Evolutionary conservation across 2,113 vertebrate genomes (phyloP).

Genomic region (Acrocephalus arundinaceus): DNA sequence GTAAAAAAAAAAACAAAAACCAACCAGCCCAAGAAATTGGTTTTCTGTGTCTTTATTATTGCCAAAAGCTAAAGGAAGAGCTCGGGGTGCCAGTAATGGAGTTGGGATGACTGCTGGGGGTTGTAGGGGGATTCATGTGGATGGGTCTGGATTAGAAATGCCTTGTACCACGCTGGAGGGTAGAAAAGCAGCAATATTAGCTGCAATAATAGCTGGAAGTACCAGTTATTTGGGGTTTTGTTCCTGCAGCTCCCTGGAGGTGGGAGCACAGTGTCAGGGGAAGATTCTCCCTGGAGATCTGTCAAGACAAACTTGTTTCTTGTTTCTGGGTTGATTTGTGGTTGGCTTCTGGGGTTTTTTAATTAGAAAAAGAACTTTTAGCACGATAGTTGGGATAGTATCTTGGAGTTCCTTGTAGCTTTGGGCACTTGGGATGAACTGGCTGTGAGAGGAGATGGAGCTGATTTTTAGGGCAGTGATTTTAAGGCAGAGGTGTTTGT

Average conservation of each 20-base stretch:
- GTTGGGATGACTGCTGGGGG: background rate
- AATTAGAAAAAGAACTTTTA: background rate
- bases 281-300: background rate
- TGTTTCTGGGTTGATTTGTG: background rate
- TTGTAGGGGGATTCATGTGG: background rate
- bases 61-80: background rate
- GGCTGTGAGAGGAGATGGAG: background rate
- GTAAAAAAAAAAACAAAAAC: no score
- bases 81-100: background rate
- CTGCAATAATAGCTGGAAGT: background rate
- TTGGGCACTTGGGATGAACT: background rate
- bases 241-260: background rate
- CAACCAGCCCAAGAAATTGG: background rate
- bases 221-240: fast-evolving
- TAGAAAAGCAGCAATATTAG: background rate
- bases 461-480: background rate
- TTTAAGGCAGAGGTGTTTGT: background rate
- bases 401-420: background rate
- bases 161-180: no score
- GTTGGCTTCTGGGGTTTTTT: background rate
- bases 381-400: background rate
- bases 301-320: background rate
- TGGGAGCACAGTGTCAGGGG: background rate
- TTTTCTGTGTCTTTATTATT: background rate
- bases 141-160: background rate